Evolutionary conservation across 2,888 invertebrate species (phyloP).

Genomic region (Petrolisthes manimaculis): DNA sequence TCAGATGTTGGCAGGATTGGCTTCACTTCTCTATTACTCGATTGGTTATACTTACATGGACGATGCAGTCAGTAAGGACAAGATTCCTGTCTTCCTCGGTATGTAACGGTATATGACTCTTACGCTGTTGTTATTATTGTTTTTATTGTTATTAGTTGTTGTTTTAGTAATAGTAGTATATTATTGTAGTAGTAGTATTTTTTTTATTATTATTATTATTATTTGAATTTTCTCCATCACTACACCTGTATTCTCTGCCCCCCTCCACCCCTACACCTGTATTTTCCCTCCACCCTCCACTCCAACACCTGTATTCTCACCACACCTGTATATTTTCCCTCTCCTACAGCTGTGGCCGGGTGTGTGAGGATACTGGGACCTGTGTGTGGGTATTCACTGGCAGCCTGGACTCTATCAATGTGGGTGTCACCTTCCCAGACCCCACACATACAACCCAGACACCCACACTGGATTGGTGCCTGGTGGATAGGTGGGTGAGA

Average conservation of each 20-base stretch:
- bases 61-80: conserved; percentile 52
- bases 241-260: background rate
- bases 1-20: conserved; percentile 56
- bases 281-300: background rate
- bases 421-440: conserved; percentile 45
- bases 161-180: too few species aligned
- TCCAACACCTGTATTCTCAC: background rate
- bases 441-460: conserved; percentile 27
- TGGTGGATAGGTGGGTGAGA: conserved; percentile 58
- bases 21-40: conserved; percentile 51
- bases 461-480: conserved; percentile 56
- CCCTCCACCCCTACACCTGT: background rate
- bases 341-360: conserved; percentile 45
- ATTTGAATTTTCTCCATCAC: background rate
- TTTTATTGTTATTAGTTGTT: too few species aligned
- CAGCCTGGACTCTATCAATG: conserved; percentile 43
- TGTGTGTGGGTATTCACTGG: conserved; percentile 57
- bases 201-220: too few species aligned
- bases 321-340: background rate
- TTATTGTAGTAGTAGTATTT: too few species aligned
- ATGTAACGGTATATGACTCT: background rate
- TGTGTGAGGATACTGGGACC: conserved; percentile 55
- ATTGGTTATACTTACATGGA: conserved; percentile 55
- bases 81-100: conserved; percentile 49
- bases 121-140: too few species aligned